Base-by-base conservation (phyloP, 2,888 invertebrate genomes). In the Brachylomia viminalis region DNA sequence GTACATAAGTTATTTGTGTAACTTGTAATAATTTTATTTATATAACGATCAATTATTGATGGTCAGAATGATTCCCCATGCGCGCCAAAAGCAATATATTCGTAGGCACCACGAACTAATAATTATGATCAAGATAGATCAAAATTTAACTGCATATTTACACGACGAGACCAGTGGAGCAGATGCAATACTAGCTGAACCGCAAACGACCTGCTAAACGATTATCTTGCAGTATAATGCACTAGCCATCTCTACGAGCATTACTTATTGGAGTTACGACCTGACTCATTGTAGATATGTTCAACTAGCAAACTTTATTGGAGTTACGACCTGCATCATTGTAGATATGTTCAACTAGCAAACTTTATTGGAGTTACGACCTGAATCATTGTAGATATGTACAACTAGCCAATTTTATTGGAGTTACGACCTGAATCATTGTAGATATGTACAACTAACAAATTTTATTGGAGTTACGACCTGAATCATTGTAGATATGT, bases 121-220 rank as follows among this genome's bases (percentile, higher is more conserved):
- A 70, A 76, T 54, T 45, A 54, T 56, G 10, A 77, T 38, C 15
- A 42, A 70, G 59, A 77, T 61, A 70, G 67, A 17, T 49, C 42
- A 42, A 20, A 67, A 64, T 77, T 67, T 33, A 54, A 33, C 77
- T n/a, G 42, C 52, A 33, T 77, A 70, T 69, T 72, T 56, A 58
- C 66, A 45, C 38, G 15, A 5, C 10, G 23, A n/a, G 8, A 27
- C 38, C 52, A 33, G 20, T 61, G 23, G 17, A 68, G 47, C 82
- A 80, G 80, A 84, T 54, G 80, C 68, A 66, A n/a, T 58, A 62
- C 52, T 30, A 56, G 7, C 42, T 15, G 62, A 2, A 72, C 82
- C 82, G 38, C 82, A 56, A 82, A 82, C 62, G 66, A 75, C 4
- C 20, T 64, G 38, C 13, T 65, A 52, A 74, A 67, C 58, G 58